A percentile compares a stretch with the other conserved stretches of the same genome.
Evolutionary conservation across 2,113 vertebrate genomes (phyloP).

Genomic region (Poicephalus gulielmi): DNA sequence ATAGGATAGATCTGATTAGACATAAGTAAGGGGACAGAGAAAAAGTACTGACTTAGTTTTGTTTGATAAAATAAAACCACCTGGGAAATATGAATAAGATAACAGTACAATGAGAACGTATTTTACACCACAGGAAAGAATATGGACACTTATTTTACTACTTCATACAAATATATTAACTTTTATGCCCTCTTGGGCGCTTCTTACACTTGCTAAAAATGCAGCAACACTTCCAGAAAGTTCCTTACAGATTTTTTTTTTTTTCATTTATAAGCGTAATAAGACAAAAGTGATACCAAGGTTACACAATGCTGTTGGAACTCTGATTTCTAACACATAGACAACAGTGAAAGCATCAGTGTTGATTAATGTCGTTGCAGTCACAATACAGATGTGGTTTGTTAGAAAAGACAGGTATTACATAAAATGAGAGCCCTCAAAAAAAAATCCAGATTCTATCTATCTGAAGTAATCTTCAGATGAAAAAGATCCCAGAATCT

Average conservation of each 20-base stretch:
- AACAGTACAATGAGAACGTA: neutral
- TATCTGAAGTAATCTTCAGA: neutral
- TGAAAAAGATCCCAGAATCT: neutral
- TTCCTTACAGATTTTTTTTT: neutral
- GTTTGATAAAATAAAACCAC: neutral
- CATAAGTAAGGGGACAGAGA: neutral
- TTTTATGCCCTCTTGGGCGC: neutral
- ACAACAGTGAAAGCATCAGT: neutral
- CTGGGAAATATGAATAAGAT: neutral
- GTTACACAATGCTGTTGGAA: neutral
- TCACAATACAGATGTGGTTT: neutral
- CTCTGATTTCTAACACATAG: neutral
- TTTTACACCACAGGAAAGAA: neutral
- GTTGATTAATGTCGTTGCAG: neutral
- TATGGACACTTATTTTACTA: neutral
- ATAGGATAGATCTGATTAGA: neutral
- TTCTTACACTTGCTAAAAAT: neutral
- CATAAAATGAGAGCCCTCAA: neutral
- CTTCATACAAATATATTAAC: neutral
- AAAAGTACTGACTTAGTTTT: constrained; percentile 25
- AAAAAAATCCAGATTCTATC: neutral
- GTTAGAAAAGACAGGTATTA: neutral
- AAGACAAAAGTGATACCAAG: neutral
- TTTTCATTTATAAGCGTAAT: neutral
- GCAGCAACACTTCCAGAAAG: neutral